Base-by-base conservation (phyloP, 2,888 invertebrate genomes). In the Myopa tessellatipennis region DNA sequence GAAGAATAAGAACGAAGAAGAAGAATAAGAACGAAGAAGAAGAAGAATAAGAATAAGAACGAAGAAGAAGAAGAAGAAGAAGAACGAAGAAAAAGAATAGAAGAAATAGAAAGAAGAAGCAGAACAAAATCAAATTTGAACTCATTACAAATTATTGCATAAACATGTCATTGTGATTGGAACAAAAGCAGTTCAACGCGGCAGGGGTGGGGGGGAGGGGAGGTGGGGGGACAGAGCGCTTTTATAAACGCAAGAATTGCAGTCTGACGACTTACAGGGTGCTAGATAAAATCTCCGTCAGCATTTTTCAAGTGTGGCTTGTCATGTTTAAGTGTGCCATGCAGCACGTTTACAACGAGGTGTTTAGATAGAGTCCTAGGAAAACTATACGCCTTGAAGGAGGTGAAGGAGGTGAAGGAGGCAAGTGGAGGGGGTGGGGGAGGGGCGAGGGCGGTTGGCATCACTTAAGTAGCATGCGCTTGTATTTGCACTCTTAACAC, bases 261-360 rank as follows among this genome's bases (percentile, higher is more conserved):
- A 40, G 58, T 18, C 26, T 36, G 38, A 14, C 70, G 40, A 67
- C 52, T 45, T 75, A 69, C 68, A 75, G 75, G 75, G 75, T 75
- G 68, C 69, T 69, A 68, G 69, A 75, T 60, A 75, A 69, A 83
- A 83, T 85, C 87, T 84, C 85, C 85, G 86, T 87, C 87, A 87
- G 87, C 87, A 87, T 70, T 83, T 86, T 84, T 87, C 84, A 82
- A 87, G 86, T 85, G 82, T 80, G 80, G 81, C 80, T 83, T 82
- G 78, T 76, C 75, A 60, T 75, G 69, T 60, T 68, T 38, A 69
- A 75, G 75, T 75, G 71, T 65, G 61, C 10, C 63, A 50, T 70
- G 36, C 38, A n/a, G 72, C 67, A 40, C 58, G 58, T 34, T 26
- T 40, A 60, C 67, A 34, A 60, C 70, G 55, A 70, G 55, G 18